Base-by-base conservation (phyloP, 2,113 vertebrate genomes). In the Eulemur rufifrons region DNA sequence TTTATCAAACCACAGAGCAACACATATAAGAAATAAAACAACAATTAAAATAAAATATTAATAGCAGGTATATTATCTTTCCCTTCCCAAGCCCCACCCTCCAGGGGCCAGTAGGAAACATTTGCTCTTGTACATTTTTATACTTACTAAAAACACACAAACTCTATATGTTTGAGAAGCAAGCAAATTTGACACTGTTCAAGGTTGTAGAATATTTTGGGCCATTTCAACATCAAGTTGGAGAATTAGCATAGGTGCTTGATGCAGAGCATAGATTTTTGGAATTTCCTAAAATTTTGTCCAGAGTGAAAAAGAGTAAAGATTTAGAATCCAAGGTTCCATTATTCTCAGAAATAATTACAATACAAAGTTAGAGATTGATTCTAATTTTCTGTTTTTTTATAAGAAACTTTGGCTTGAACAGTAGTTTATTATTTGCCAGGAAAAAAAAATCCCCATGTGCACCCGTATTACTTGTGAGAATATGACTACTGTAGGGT, bases 21-120 rank as follows among this genome's bases (percentile, higher is more conserved):
- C n/a, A 69, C 18, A 91, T 47, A 66, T 45, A 66, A 95, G 6
- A 96, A 86, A 84, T 80, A 74, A 80, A 87, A 56, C 11, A 69
- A 29, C 34, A 91, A 54, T 91, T 88, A 92, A 81, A 80, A 92
- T 78, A 61, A 87, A 86, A 83, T 45, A 54, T 54, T 54, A 59
- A 56, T 63, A 12, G 13, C 39, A 74, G 23, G 6, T 68, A 2
- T 47, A 42, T 84, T 84, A 61, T 66, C 63, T 61, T 77, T 59
- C 42, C 11, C 42, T 56, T 86, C 20, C 32, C 64, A 92, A 85
- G 34, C 61, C 2, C 8, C 23, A 77, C 50, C 42, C 20, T 95
- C n/a, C 6, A 37, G 27, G 34, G 20, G 3, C 39, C 59, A 47
- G 25, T 27, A 56, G 50, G 87, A 50, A 68, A 80, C 9, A 97